Conservation (phyloP, 2,113 vertebrate genomes). For the Arvicanthis niloticus region DNA sequence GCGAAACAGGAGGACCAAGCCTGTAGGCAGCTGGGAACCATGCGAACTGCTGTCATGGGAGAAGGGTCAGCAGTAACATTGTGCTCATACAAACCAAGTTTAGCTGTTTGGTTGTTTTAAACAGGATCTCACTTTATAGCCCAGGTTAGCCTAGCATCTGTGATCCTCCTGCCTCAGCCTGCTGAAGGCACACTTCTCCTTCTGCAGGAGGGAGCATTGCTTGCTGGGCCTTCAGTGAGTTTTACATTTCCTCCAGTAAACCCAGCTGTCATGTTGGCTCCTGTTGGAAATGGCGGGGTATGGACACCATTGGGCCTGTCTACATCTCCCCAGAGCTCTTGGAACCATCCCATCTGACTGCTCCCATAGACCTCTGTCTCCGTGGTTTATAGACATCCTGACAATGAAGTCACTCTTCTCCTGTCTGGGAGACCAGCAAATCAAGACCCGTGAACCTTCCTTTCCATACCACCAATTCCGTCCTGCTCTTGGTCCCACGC, state of each 20-base stretch:
- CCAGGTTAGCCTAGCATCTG: not conserved
- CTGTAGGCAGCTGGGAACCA: not conserved
- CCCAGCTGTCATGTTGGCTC: not conserved
- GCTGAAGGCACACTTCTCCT: not conserved
- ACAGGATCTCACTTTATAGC: not conserved
- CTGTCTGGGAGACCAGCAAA: not conserved
- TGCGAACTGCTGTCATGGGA: not conserved
- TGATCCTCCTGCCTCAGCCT: not conserved
- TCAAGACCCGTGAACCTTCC: not conserved
- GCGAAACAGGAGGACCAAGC: not conserved
- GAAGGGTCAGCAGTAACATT: too few species aligned
- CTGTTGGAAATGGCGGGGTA: not conserved
- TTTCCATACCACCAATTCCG: not conserved
- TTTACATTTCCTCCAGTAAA: not conserved
- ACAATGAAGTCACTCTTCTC: not conserved
- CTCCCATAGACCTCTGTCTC: too few species aligned
- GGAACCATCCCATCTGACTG: not conserved
- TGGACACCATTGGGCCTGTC: fast-evolving
- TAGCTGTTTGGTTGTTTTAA: not conserved
- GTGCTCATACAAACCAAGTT: not conserved
- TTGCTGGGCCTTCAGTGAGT: not conserved
- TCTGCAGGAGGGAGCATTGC: not conserved
- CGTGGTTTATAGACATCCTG: not conserved
- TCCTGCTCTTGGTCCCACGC: not conserved
- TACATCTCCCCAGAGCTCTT: not conserved